Percentiles rank a stretch among this genome's conserved stretches.
These are phyloP conservation scores for Escarpia spicata DNA, from an alignment of 2,888 invertebrate genomes.

Conservation along the genomic window DNA sequence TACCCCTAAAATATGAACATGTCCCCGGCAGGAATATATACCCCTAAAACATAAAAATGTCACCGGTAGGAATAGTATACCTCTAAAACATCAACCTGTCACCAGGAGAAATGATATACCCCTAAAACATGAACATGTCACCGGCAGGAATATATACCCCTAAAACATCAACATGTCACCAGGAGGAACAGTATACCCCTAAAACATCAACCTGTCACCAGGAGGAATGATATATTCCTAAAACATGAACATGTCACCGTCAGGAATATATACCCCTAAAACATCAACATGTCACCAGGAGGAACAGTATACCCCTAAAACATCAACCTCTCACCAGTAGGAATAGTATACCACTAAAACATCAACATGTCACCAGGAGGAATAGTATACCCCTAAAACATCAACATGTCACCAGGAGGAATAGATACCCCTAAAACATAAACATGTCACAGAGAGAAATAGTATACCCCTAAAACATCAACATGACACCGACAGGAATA, in stretches of 20 bases:
- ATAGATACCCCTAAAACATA: conserved; percentile 48
- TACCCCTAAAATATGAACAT: conserved; percentile 45
- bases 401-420: conserved; percentile 53
- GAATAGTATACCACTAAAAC: conserved; percentile 36
- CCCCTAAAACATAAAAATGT: conserved; percentile 49
- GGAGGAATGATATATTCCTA: conserved; percentile 52
- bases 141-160: too few species aligned
- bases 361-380: conserved; percentile 55
- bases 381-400: conserved; percentile 53
- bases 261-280: conserved; percentile 25
- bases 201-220: conserved; percentile 54
- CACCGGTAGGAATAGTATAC: conserved; percentile 50
- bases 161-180: conserved; percentile 54
- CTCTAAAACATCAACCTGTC: conserved; percentile 43
- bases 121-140: conserved; percentile 42
- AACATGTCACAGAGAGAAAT: too few species aligned
- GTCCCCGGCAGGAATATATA: too few species aligned
- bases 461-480: conserved; percentile 44
- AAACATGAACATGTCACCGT: conserved; percentile 19
- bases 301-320: conserved; percentile 52
- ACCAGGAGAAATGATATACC: not conserved
- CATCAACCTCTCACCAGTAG: not conserved
- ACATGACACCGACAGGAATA: conserved; percentile 52
- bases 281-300: conserved; percentile 53
- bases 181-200: conserved; percentile 51